Percentiles rank a stretch among this genome's conserved stretches.
Evolutionary conservation across 2,888 invertebrate genomes (phyloP).

Genomic region (Emmelina monodactyla): DNA sequence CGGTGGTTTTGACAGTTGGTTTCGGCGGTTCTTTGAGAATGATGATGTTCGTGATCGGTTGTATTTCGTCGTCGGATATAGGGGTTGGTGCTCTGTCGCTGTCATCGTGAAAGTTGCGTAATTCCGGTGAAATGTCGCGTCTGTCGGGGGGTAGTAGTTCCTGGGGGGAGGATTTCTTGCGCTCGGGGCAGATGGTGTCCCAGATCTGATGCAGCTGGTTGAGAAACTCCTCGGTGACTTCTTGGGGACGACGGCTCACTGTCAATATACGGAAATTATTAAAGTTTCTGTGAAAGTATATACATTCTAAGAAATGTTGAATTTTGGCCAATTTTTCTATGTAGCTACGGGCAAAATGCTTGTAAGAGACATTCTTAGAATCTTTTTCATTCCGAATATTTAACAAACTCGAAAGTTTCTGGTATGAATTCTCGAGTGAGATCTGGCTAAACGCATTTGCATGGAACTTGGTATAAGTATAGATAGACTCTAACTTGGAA

Average conservation of each 20-base stretch:
- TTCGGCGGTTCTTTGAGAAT: neutral
- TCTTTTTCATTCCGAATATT: too few species aligned
- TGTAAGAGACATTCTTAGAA: too few species aligned
- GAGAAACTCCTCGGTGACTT: conserved; percentile 30
- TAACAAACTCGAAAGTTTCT: too few species aligned
- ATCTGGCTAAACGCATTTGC: too few species aligned
- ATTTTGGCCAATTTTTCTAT: too few species aligned
- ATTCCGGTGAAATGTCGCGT: conserved; percentile 30
- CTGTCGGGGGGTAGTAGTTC: conserved; percentile 24
- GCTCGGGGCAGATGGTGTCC: conserved; percentile 41
- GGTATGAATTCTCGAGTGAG: too few species aligned
- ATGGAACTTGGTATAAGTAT: too few species aligned
- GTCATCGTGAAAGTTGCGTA: conserved; percentile 31
- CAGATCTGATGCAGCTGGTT: conserved; percentile 33
- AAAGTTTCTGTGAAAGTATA: too few species aligned
- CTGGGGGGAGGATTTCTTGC: conserved; percentile 22
- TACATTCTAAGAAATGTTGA: too few species aligned
- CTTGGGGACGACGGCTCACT: conserved; percentile 39
- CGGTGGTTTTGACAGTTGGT: neutral
- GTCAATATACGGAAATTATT: too few species aligned
- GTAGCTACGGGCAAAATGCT: too few species aligned
- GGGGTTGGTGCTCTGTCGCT: conserved; percentile 28
- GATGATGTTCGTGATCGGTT: neutral
- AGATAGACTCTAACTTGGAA: too few species aligned
- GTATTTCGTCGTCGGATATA: conserved; percentile 28